Conservation (phyloP, 2,113 vertebrate genomes). For the Semnornis frantzii region DNA sequence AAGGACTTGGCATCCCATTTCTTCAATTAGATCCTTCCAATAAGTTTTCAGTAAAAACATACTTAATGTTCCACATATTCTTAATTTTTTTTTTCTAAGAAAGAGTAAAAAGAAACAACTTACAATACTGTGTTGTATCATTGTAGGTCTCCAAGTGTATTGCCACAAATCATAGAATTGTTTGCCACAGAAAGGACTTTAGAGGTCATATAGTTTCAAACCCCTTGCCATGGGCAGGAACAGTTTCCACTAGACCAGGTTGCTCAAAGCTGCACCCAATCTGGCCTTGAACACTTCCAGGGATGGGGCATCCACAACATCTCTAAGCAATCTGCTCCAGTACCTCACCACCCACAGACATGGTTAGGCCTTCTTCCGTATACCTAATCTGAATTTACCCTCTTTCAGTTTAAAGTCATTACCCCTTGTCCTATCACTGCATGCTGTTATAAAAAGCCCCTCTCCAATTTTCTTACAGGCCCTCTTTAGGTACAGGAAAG, state of each 20-base stretch:
- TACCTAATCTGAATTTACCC: background rate
- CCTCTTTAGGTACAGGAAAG: background rate
- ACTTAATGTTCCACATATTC: background rate
- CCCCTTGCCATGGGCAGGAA: background rate
- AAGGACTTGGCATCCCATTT: constrained; percentile 4
- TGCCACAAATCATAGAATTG: accelerated
- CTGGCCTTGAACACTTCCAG: background rate
- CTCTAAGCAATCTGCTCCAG: background rate
- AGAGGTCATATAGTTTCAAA: too few species aligned
- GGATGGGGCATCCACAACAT: background rate
- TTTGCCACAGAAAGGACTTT: background rate
- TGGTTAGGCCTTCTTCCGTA: background rate
- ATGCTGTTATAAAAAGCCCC: background rate
- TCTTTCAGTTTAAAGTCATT: background rate
- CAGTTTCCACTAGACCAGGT: background rate
- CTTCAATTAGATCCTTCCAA: constrained; percentile 20
- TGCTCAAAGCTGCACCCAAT: background rate
- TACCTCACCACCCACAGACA: background rate
- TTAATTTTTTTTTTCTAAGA: background rate
- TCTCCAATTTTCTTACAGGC: background rate
- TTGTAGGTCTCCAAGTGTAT: background rate
- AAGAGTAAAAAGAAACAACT: background rate
- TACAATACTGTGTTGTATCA: background rate
- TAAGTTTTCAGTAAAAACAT: constrained; percentile 8
- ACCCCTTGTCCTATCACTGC: too few species aligned